phyloP scores from a whole-genome alignment of 1,140 invertebrate species.

The Papilio polytes region DNA sequence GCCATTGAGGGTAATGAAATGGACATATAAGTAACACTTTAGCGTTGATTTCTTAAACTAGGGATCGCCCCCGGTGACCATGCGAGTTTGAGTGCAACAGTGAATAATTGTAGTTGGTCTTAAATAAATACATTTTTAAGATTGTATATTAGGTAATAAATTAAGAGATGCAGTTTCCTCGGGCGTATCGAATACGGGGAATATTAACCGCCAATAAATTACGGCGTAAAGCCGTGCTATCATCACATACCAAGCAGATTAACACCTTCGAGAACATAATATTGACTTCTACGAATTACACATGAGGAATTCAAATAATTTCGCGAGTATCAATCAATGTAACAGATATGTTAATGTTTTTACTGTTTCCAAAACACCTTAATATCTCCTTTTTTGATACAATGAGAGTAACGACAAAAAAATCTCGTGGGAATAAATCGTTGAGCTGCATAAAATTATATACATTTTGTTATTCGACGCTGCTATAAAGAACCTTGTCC shows the following conservation, averaged over 20 bases:
- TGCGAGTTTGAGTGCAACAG: background rate
- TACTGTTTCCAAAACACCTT: too few species aligned
- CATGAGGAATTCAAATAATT: background rate
- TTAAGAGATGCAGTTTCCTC: background rate
- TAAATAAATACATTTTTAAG: background rate
- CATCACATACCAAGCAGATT: background rate
- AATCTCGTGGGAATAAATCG: too few species aligned
- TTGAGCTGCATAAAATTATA: too few species aligned
- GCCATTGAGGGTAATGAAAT: background rate
- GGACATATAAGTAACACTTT: background rate
- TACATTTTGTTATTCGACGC: background rate
- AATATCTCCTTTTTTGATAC: too few species aligned
- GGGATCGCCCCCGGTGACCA: background rate
- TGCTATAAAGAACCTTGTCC: conserved; percentile 1
- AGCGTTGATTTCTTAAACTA: background rate
- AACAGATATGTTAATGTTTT: too few species aligned
- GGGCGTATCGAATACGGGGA: conserved; percentile 10
- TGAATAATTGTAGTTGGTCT: background rate
- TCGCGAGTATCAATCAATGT: too few species aligned
- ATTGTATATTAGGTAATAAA: background rate
- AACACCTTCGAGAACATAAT: background rate
- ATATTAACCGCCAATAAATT: conserved; percentile 12
- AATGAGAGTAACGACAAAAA: too few species aligned
- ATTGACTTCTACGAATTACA: background rate
- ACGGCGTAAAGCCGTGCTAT: background rate